Percentiles rank a stretch among this genome's conserved stretches.
Conservation (phyloP, 2,888 invertebrate genomes). For the Nineta flava region DNA sequence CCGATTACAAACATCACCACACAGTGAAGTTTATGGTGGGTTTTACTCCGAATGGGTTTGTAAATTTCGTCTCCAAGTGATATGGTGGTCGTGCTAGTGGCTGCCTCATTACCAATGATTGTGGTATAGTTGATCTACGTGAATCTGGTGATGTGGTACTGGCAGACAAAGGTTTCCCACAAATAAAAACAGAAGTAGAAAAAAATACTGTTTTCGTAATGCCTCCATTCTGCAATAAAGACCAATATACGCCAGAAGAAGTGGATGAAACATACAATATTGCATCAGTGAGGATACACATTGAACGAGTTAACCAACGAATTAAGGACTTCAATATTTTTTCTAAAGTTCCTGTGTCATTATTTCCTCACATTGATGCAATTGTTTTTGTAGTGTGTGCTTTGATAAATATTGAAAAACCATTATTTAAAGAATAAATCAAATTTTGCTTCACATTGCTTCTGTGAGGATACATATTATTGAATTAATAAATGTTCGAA, state of each 20-base stretch:
- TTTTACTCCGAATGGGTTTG: constrained; percentile 13
- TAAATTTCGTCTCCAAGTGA: constrained; percentile 13
- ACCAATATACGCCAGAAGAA: constrained; percentile 10
- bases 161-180: no score
- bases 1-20: constrained; percentile 11
- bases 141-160: constrained; percentile 13
- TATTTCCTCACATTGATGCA: constrained; percentile 10
- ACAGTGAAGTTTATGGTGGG: constrained; percentile 14
- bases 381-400: constrained; percentile 10
- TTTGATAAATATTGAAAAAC: constrained; percentile 9
- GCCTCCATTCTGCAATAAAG: constrained; percentile 10
- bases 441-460: not conserved
- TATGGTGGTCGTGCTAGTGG: constrained; percentile 14
- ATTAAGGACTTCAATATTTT: constrained; percentile 11
- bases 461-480: no score
- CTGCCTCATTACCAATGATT: constrained; percentile 12
- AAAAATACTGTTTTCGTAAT: constrained; percentile 11
- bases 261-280: constrained; percentile 9
- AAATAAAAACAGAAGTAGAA: no score
- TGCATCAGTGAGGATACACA: constrained; percentile 6
- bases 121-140: constrained; percentile 12
- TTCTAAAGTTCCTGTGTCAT: constrained; percentile 6
- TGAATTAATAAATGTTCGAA: no score
- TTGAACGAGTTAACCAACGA: constrained; percentile 6
- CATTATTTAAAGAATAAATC: not conserved